Evolutionary conservation across 2,113 vertebrate species (phyloP).

Genomic region (Bubo bubo): DNA sequence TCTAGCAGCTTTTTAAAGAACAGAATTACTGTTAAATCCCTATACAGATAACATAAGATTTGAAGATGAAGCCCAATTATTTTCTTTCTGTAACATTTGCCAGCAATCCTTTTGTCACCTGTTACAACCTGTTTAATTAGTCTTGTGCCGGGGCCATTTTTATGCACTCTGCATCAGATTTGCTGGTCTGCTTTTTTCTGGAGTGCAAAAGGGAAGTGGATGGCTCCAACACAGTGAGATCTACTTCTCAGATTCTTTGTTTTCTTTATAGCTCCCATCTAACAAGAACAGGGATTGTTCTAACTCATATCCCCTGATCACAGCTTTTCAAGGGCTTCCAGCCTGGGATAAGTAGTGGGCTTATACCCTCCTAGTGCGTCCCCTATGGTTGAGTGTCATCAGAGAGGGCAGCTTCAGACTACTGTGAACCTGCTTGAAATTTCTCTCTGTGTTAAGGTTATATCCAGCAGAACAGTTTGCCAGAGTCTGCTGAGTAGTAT

Average conservation of each 20-base stretch:
- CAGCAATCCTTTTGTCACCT: not conserved
- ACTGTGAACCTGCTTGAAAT: not conserved
- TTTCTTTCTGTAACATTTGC: not conserved
- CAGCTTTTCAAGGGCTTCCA: not conserved
- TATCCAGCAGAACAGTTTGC: not conserved
- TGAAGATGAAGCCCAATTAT: not conserved
- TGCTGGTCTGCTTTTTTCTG: not conserved
- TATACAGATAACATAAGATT: not conserved
- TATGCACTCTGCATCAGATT: not conserved
- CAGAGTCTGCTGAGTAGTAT: not conserved
- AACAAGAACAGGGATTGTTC: not conserved
- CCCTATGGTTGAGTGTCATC: not conserved
- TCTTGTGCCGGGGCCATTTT: not conserved
- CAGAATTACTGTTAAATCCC: not conserved
- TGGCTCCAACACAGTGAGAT: not conserved
- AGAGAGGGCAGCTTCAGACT: not conserved
- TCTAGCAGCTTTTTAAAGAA: not conserved
- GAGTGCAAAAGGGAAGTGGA: not conserved
- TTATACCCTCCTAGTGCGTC: not conserved
- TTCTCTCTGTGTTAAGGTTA: not conserved
- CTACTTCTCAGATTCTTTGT: not conserved
- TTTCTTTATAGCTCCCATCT: not conserved
- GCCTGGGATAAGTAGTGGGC: not conserved
- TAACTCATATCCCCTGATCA: fast-evolving
- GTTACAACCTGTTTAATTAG: not conserved